phyloP scores from a whole-genome alignment of 2,888 invertebrate genomes.

The Pammene fasciana region DNA sequence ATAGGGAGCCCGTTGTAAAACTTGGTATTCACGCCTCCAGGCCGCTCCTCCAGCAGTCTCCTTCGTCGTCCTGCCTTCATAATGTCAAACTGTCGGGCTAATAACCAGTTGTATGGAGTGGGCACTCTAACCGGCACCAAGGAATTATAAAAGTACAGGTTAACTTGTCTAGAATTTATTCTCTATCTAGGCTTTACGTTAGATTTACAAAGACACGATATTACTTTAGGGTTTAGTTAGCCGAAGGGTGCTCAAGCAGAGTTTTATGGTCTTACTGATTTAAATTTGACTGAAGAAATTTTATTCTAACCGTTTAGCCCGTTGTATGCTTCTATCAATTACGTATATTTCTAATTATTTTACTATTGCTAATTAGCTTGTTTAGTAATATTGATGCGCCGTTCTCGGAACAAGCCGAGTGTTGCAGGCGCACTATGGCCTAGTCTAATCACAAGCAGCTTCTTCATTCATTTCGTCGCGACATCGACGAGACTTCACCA shows the following conservation, averaged over 20 bases:
- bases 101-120: too few species aligned
- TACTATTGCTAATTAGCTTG: slow-evolving; percentile 53
- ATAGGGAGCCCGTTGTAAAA: too few species aligned
- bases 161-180: slow-evolving; percentile 59
- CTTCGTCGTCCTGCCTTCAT: too few species aligned
- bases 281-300: slow-evolving; percentile 60
- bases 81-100: too few species aligned
- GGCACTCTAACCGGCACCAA: slow-evolving; percentile 18
- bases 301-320: slow-evolving; percentile 46
- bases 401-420: slow-evolving; percentile 54
- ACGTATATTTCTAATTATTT: slow-evolving; percentile 44
- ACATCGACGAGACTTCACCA: slow-evolving; percentile 43
- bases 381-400: slow-evolving; percentile 54
- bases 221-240: slow-evolving; percentile 62
- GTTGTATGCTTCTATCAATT: slow-evolving; percentile 43
- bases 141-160: slow-evolving; percentile 43
- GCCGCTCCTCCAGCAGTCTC: too few species aligned
- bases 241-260: slow-evolving; percentile 72
- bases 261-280: slow-evolving; percentile 67
- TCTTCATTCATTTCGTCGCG: slow-evolving; percentile 43
- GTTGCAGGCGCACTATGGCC: slow-evolving; percentile 50
- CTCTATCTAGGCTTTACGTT: slow-evolving; percentile 64
- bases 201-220: slow-evolving; percentile 62
- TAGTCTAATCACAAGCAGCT: slow-evolving; percentile 62
- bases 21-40: too few species aligned